These are phyloP conservation scores for Pachycephala philippinensis DNA, from an alignment of 2,113 vertebrate genomes.

Conservation along the genomic window DNA sequence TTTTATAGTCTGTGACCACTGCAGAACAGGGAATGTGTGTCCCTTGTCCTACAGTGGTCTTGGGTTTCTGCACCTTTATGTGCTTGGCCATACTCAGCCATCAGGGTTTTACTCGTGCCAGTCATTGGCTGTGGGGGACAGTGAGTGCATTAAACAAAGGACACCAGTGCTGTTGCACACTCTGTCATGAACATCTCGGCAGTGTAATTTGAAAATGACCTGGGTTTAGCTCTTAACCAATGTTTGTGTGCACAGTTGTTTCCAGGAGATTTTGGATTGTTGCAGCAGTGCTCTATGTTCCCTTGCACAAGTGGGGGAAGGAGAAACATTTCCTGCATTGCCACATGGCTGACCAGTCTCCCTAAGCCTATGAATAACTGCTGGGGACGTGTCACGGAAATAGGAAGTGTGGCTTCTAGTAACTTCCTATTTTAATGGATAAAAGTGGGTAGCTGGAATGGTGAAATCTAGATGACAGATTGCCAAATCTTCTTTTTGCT, in stretches of 20 bases:
- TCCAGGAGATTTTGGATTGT: neutral
- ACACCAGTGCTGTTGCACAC: neutral
- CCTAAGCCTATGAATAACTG: neutral
- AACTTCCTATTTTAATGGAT: neutral
- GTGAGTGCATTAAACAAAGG: neutral
- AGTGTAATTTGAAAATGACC: neutral
- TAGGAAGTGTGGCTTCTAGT: neutral
- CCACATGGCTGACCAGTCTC: neutral
- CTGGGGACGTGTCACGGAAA: neutral
- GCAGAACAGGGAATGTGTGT: neutral
- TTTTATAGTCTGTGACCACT: neutral
- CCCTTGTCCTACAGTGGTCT: neutral
- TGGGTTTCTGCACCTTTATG: neutral
- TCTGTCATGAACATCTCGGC: neutral
- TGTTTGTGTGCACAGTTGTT: neutral
- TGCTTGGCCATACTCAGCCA: neutral
- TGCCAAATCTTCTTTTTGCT: neutral
- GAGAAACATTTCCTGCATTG: neutral
- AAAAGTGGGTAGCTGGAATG: neutral
- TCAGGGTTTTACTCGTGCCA: neutral
- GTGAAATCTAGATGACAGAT: constrained; percentile 11
- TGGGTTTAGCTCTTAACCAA: neutral
- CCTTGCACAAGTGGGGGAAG: neutral
- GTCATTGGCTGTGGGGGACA: neutral
- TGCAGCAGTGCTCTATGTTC: neutral